Percentiles rank a stretch among this genome's conserved stretches.
These are phyloP conservation scores for Crotophaga sulcirostris DNA, from an alignment of 2,113 vertebrate genomes.

Conservation along the genomic window DNA sequence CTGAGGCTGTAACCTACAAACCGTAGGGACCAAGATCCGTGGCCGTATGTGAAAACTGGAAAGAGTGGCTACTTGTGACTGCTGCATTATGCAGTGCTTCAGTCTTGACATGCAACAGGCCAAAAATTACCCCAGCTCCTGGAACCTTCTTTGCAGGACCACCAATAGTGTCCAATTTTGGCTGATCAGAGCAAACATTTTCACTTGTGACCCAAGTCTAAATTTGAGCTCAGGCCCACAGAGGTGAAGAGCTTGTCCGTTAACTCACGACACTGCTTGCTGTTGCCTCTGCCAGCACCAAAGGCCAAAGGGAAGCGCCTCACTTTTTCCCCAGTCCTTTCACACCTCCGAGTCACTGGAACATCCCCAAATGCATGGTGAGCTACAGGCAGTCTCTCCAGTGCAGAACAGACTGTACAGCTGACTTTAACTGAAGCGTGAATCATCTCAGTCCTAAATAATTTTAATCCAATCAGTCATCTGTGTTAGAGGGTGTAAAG, in stretches of 20 bases:
- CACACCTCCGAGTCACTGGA: slow-evolving; percentile 5
- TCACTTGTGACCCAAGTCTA: not conserved
- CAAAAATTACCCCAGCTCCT: not conserved
- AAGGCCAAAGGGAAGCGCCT: slow-evolving; percentile 34
- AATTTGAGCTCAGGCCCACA: not conserved
- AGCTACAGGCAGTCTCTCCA: not conserved
- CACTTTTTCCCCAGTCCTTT: not conserved
- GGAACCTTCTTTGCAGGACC: not conserved
- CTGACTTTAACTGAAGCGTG: slow-evolving; percentile 32
- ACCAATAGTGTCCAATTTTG: not conserved
- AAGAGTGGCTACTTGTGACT: not conserved
- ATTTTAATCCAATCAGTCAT: slow-evolving; percentile 58
- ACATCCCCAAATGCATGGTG: not conserved
- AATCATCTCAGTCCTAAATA: slow-evolving; percentile 46
- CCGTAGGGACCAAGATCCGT: not conserved
- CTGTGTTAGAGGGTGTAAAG: slow-evolving; percentile 28
- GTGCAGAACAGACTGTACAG: slow-evolving; percentile 44
- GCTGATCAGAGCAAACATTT: not conserved
- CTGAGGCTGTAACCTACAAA: not conserved
- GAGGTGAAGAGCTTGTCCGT: not conserved
- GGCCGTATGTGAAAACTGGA: not conserved
- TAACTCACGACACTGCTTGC: not conserved
- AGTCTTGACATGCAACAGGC: not conserved
- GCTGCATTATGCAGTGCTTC: not conserved
- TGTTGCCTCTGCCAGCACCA: not conserved